A percentile compares a stretch with the other conserved stretches of the same genome.
phyloP scores from a whole-genome alignment of 2,113 vertebrate species.

The Corythaeola cristata region DNA sequence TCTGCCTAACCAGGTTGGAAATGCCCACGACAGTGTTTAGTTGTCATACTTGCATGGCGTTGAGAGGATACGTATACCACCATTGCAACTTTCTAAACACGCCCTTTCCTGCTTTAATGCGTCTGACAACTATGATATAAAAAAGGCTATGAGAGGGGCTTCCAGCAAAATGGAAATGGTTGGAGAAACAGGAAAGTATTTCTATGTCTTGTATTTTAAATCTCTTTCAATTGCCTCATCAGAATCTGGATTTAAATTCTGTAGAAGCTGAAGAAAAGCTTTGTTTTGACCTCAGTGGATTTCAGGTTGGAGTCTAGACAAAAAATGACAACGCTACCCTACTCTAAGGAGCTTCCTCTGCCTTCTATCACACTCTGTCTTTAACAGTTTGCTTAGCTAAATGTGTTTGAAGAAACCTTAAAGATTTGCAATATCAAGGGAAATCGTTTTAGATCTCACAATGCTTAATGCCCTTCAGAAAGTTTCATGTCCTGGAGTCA shows the following conservation, averaged over 20 bases:
- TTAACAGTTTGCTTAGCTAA: background rate
- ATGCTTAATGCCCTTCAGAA: background rate
- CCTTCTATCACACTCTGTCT: accelerated
- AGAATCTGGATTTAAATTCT: background rate
- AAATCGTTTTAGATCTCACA: background rate
- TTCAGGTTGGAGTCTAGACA: background rate
- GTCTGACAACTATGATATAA: background rate
- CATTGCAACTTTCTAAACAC: background rate
- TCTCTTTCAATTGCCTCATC: background rate
- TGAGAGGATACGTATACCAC: background rate
- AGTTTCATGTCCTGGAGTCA: background rate
- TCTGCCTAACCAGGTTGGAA: accelerated
- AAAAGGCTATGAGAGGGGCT: background rate
- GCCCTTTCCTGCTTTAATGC: background rate
- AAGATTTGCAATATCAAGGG: background rate
- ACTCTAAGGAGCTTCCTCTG: background rate
- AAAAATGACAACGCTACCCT: background rate
- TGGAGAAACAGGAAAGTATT: background rate
- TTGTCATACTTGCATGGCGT: background rate
- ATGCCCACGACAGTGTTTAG: background rate
- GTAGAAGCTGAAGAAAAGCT: background rate
- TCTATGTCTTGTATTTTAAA: background rate
- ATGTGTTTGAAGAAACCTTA: background rate
- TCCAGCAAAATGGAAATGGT: background rate
- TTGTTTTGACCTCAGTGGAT: background rate